phyloP scores from a whole-genome alignment of 1,140 invertebrate genomes.

The Sitophilus oryzae region DNA sequence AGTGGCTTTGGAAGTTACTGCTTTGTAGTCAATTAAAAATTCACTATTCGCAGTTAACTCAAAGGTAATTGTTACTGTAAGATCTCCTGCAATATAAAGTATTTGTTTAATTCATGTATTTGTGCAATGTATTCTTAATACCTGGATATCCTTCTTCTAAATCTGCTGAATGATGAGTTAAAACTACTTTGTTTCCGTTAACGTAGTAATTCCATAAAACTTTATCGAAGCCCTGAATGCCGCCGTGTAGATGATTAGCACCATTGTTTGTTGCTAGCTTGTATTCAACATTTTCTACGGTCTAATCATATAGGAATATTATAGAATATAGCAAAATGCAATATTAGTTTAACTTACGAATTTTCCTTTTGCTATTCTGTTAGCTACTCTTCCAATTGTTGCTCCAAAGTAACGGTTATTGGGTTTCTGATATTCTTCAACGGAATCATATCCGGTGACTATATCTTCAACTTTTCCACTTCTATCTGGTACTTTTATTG shows the following conservation, averaged over 20 bases:
- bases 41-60: conserved; percentile 65
- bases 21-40: conserved; percentile 65
- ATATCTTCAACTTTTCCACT: conserved; percentile 62
- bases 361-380: conserved; percentile 67
- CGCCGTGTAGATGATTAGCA: conserved; percentile 79
- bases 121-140: too few species aligned
- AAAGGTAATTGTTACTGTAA: conserved; percentile 63
- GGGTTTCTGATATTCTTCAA: conserved; percentile 57
- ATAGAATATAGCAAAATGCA: too few species aligned
- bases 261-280: conserved; percentile 66
- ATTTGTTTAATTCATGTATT: background rate
- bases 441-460: conserved; percentile 69
- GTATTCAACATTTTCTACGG: conserved; percentile 62
- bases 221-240: conserved; percentile 78
- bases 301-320: too few species aligned
- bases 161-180: conserved; percentile 49
- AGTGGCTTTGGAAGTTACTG: conserved; percentile 69
- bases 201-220: conserved; percentile 48
- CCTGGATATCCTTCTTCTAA: conserved; percentile 81
- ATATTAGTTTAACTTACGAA: too few species aligned
- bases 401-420: conserved; percentile 78
- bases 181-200: conserved; percentile 41
- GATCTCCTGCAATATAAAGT: conserved; percentile 49
- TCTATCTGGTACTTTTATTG: conserved; percentile 65
- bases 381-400: conserved; percentile 81